These are phyloP conservation scores for Leptodirus hochenwartii DNA, from an alignment of 2,888 invertebrate genomes.

Conservation along the genomic window DNA sequence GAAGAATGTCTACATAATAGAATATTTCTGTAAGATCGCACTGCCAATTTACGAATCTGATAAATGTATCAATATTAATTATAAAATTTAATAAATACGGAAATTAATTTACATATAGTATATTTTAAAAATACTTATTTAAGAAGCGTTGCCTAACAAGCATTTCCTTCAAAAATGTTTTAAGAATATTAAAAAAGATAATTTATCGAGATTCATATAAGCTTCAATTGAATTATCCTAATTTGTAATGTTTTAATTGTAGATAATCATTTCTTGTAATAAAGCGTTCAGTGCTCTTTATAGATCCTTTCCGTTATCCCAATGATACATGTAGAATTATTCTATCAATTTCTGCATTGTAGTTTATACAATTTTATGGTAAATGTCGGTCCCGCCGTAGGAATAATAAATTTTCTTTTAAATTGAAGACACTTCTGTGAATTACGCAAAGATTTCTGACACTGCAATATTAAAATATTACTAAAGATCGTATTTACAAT, in stretches of 20 bases:
- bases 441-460: too few species aligned
- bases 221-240: conserved; percentile 6
- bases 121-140: too few species aligned
- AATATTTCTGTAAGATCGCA: conserved; percentile 19
- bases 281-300: conserved; percentile 25
- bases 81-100: conserved; percentile 1
- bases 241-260: conserved; percentile 9
- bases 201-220: conserved; percentile 1
- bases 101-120: too few species aligned
- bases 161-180: conserved; percentile 3
- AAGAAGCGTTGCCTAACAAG: not conserved
- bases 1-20: conserved; percentile 11
- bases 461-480: too few species aligned
- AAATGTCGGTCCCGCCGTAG: too few species aligned
- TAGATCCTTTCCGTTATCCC: too few species aligned
- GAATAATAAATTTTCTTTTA: too few species aligned
- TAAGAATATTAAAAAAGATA: conserved; percentile 4
- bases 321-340: too few species aligned
- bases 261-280: conserved; percentile 15
- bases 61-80: conserved; percentile 6
- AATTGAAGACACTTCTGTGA: too few species aligned
- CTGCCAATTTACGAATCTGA: conserved; percentile 19
- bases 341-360: too few species aligned
- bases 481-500: too few species aligned
- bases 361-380: too few species aligned